A percentile compares a stretch with the other conserved stretches of the same genome.
Evolutionary conservation across 2,113 vertebrate genomes (phyloP).

Genomic region (Chiloscyllium plagiosum): DNA sequence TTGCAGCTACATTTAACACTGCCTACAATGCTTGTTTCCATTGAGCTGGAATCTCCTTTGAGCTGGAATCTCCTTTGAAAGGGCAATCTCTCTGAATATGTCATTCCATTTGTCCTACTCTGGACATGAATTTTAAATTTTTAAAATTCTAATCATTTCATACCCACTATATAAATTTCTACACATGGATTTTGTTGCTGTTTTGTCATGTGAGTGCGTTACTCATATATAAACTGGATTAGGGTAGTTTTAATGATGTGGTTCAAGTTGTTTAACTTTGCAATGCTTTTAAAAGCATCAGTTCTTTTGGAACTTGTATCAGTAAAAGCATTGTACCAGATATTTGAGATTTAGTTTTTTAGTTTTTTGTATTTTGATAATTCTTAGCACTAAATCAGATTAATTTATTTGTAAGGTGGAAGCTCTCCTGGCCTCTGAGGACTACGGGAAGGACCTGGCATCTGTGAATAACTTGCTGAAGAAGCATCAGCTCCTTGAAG

Average conservation of each 20-base stretch:
- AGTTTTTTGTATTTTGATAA: neutral
- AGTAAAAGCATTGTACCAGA: neutral
- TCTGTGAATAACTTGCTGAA: conserved; percentile 97
- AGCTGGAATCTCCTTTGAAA: too few relatives aligned
- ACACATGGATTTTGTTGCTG: neutral
- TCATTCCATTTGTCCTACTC: neutral
- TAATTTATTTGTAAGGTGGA: conserved; percentile 68
- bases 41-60: neutral
- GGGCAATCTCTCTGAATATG: neutral
- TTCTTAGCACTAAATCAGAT: neutral
- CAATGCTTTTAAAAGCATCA: neutral
- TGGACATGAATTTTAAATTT: too few relatives aligned
- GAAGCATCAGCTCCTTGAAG: conserved; percentile 93
- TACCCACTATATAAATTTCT: neutral
- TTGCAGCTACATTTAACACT: neutral
- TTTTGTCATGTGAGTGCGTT: neutral
- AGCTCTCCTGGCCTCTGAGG: conserved; percentile 91
- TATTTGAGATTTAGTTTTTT: neutral
- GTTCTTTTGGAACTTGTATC: neutral
- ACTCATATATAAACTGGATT: neutral
- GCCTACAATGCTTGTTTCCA: neutral
- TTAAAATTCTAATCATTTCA: neutral
- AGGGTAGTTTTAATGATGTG: neutral
- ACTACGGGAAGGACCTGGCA: conserved; percentile 95
- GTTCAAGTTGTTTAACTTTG: neutral